phyloP scores from a whole-genome alignment of 2,888 invertebrate species.

The Perdita meconis region DNA sequence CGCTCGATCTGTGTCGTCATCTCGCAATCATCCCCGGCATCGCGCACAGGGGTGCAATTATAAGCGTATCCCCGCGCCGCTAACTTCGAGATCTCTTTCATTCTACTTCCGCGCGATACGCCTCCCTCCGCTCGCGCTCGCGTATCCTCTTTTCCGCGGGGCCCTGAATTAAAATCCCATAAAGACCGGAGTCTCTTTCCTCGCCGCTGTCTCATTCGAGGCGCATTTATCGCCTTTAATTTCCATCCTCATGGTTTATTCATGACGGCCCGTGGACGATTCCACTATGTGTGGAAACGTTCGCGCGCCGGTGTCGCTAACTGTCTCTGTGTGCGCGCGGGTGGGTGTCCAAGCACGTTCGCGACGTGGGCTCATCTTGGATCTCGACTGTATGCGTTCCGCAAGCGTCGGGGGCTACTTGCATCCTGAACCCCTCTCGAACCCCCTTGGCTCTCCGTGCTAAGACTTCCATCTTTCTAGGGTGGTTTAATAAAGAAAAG shows the following conservation, averaged over 20 bases:
- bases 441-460: constrained; percentile 8
- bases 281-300: constrained; percentile 58
- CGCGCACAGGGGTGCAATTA: constrained; percentile 32
- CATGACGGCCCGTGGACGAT: constrained; percentile 72
- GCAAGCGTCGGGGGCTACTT: constrained; percentile 18
- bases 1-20: constrained; percentile 10
- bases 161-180: constrained; percentile 81
- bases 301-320: constrained; percentile 16
- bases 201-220: constrained; percentile 76
- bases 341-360: constrained; percentile 30
- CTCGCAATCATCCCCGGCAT: not conserved
- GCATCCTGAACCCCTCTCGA: constrained; percentile 32
- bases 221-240: constrained; percentile 83
- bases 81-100: constrained; percentile 31
- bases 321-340: not conserved
- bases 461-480: not conserved
- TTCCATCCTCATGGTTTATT: constrained; percentile 82
- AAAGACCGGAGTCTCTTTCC: constrained; percentile 74
- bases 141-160: constrained; percentile 54
- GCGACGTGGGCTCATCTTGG: constrained; percentile 51
- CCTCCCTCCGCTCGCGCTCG: no score
- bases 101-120: constrained; percentile 30
- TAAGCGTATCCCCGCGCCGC: constrained; percentile 32
- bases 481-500: not conserved
- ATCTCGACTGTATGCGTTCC: constrained; percentile 42